Evolutionary conservation across 2,113 vertebrate genomes (phyloP).

Genomic region (Tympanuchus pallidicinctus): DNA sequence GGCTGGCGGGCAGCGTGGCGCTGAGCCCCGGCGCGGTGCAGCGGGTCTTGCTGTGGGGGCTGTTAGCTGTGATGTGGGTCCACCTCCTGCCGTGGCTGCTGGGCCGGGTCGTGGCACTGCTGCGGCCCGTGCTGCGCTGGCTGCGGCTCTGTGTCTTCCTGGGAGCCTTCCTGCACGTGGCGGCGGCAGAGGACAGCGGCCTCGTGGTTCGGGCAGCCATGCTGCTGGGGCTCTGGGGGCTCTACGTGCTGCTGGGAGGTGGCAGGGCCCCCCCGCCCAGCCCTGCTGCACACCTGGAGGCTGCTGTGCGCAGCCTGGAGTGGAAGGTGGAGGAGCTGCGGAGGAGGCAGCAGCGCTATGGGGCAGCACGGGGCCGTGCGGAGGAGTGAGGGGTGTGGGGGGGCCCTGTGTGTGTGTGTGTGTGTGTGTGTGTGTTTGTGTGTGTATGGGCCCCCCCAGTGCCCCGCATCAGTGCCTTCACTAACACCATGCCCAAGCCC

Average conservation of each 20-base stretch:
- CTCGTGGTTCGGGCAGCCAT: conserved; percentile 61
- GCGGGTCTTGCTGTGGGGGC: conserved; percentile 74
- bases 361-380: conserved; percentile 21
- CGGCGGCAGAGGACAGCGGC: conserved; percentile 26
- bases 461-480: too few species aligned
- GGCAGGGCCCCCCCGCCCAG: background rate
- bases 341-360: conserved; percentile 49
- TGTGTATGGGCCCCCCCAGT: background rate
- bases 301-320: conserved; percentile 65
- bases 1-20: conserved; percentile 24
- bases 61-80: conserved; percentile 3
- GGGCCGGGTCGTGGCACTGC: background rate
- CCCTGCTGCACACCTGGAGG: conserved; percentile 22
- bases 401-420: background rate
- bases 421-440: background rate
- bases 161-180: conserved; percentile 61
- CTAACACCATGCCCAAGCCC: too few species aligned
- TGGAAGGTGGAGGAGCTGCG: conserved; percentile 77
- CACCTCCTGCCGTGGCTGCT: conserved; percentile 46
- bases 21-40: conserved; percentile 68
- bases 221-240: conserved; percentile 69
- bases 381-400: conserved; percentile 7
- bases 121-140: conserved; percentile 48
- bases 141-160: conserved; percentile 64
- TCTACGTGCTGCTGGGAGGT: conserved; percentile 57